These are phyloP conservation scores for Gymnarchus niloticus DNA, from an alignment of 2,113 vertebrate genomes.

Conservation along the genomic window DNA sequence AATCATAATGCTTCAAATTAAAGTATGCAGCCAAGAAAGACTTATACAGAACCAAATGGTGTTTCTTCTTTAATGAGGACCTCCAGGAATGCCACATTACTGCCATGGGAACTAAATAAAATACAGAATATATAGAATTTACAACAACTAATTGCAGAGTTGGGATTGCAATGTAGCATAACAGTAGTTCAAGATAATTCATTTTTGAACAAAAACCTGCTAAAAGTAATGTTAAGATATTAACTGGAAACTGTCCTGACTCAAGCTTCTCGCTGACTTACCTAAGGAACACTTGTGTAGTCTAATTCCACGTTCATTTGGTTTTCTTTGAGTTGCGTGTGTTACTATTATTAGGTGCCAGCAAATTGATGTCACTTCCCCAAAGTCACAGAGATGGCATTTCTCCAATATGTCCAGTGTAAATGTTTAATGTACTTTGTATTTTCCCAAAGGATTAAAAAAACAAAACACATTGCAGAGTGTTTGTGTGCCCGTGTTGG, in stretches of 20 bases:
- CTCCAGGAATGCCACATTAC: background rate
- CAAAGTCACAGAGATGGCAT: background rate
- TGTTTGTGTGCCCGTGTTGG: background rate
- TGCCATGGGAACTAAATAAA: background rate
- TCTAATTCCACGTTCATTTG: background rate
- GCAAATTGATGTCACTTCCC: background rate
- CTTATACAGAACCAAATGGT: background rate
- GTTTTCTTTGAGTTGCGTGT: background rate
- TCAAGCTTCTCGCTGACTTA: background rate
- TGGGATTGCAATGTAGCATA: background rate
- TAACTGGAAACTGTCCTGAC: background rate
- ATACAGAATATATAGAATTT: too few species aligned
- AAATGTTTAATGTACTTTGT: background rate
- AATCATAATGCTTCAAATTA: background rate
- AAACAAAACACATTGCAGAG: background rate
- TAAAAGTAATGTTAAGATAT: background rate
- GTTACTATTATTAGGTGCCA: background rate
- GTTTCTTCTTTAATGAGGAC: background rate
- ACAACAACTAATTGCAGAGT: slow-evolving; percentile 2
- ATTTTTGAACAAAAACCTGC: background rate
- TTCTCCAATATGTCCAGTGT: background rate
- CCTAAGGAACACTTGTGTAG: background rate
- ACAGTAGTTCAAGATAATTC: background rate
- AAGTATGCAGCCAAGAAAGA: background rate
- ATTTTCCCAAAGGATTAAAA: background rate